Evolutionary conservation across 1,140 invertebrate species (phyloP).

Genomic region (Bradysia coprophila): DNA sequence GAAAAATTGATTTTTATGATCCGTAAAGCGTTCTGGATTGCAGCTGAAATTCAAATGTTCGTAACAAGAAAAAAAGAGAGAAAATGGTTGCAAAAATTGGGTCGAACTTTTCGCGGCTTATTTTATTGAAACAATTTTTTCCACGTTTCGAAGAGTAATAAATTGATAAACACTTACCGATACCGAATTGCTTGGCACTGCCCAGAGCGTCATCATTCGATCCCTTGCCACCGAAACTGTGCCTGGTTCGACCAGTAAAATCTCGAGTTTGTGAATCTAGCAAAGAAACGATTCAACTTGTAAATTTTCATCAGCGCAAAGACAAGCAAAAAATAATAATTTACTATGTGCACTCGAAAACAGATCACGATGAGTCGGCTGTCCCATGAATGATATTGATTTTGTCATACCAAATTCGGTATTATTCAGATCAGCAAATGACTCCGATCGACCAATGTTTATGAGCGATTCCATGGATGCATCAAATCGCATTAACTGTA

Average conservation of each 20-base stretch:
- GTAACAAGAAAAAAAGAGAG: no score
- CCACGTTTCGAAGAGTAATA: no score
- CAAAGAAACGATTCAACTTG: slow-evolving; percentile 2
- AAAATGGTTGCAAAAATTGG: no score
- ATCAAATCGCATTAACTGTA: slow-evolving; percentile 60
- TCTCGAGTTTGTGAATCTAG: slow-evolving; percentile 10
- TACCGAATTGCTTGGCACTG: slow-evolving; percentile 52
- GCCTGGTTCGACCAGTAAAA: slow-evolving; percentile 14
- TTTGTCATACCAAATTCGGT: slow-evolving; percentile 6
- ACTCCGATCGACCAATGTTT: slow-evolving; percentile 56
- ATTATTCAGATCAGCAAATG: slow-evolving; percentile 59
- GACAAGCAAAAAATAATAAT: neutral
- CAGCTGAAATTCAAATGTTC: no score
- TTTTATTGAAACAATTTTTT: no score
- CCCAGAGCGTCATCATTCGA: slow-evolving; percentile 21
- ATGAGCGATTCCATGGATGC: slow-evolving; percentile 51
- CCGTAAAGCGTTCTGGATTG: no score
- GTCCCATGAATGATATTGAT: neutral
- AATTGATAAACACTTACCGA: slow-evolving; percentile 51
- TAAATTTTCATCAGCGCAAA: neutral
- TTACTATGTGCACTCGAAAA: neutral
- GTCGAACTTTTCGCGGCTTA: no score
- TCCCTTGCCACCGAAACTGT: slow-evolving; percentile 21
- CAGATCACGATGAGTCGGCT: neutral
- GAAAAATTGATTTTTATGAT: no score